Evolutionary conservation across 1,140 invertebrate species (phyloP).

Genomic region (Conus ventricosus): DNA sequence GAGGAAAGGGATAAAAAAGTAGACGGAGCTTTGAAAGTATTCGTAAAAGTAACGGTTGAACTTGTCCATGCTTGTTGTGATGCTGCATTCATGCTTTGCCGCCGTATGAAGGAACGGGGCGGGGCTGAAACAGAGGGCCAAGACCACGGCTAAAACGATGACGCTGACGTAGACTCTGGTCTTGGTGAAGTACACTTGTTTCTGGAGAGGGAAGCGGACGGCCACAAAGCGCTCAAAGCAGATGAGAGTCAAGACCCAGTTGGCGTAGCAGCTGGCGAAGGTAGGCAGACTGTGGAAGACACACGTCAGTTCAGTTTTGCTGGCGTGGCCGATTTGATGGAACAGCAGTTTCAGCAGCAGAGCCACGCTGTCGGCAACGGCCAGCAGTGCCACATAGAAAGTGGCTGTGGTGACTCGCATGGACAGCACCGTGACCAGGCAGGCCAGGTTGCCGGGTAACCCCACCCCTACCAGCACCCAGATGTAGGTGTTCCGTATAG

Average conservation of each 20-base stretch:
- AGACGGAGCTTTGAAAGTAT: slow-evolving; percentile 17
- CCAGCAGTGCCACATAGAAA: slow-evolving; percentile 58
- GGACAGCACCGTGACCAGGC: slow-evolving; percentile 53
- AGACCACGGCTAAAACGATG: slow-evolving; percentile 30
- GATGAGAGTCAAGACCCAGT: slow-evolving; percentile 63
- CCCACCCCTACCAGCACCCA: slow-evolving; percentile 57
- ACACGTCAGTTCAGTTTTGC: slow-evolving; percentile 49
- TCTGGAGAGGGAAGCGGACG: slow-evolving; percentile 57
- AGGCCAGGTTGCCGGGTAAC: slow-evolving; percentile 55
- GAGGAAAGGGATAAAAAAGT: slow-evolving; percentile 34
- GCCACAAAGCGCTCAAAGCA: slow-evolving; percentile 61
- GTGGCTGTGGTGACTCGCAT: slow-evolving; percentile 58
- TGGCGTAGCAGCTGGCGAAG: slow-evolving; percentile 42
- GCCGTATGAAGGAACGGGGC: slow-evolving; percentile 7
- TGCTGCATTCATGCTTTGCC: neutral
- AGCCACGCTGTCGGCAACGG: slow-evolving; percentile 48
- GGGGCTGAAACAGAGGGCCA: slow-evolving; percentile 36
- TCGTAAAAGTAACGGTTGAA: slow-evolving; percentile 24
- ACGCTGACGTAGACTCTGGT: slow-evolving; percentile 40
- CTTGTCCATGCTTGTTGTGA: neutral
- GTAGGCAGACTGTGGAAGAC: neutral
- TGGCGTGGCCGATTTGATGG: slow-evolving; percentile 48
- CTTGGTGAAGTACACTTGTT: slow-evolving; percentile 51
- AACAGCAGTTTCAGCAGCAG: slow-evolving; percentile 58
- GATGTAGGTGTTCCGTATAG: slow-evolving; percentile 56